Evolutionary conservation across 2,797 vertebrate genomes (phyloP).

Genomic region (Phataginus tetradactyla): DNA sequence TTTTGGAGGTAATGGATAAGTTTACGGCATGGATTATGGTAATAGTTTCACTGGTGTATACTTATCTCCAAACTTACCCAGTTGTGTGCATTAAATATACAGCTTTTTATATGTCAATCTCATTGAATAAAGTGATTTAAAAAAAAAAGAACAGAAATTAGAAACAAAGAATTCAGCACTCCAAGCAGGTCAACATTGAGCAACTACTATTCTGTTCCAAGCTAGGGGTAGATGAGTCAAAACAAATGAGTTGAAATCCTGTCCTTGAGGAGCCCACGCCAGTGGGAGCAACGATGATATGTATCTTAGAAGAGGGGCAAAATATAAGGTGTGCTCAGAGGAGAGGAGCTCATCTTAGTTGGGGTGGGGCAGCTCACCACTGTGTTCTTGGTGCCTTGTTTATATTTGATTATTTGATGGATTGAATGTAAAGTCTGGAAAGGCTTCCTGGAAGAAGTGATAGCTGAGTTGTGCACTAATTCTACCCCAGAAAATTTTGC

Average conservation of each 20-base stretch:
- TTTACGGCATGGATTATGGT: background rate
- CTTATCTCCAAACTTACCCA: background rate
- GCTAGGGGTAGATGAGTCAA: background rate
- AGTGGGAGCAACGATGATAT: background rate
- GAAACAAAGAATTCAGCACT: background rate
- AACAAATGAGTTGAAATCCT: background rate
- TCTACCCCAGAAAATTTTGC: background rate
- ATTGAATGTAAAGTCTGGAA: background rate
- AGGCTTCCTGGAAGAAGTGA: background rate
- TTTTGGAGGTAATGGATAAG: background rate
- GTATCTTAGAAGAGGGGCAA: background rate
- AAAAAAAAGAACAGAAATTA: slow-evolving; percentile 1
- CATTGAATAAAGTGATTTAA: background rate
- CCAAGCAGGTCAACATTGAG: background rate
- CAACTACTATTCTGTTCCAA: background rate
- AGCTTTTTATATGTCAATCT: background rate
- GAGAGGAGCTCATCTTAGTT: background rate
- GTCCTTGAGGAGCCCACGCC: background rate
- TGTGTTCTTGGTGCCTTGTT: background rate
- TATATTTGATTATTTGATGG: background rate
- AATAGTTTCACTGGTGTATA: background rate
- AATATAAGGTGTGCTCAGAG: background rate
- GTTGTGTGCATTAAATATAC: background rate
- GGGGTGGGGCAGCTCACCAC: background rate
- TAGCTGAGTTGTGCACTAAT: background rate